Conservation (phyloP, 2,888 invertebrate genomes). For the Callyntrura guangdongensis region DNA sequence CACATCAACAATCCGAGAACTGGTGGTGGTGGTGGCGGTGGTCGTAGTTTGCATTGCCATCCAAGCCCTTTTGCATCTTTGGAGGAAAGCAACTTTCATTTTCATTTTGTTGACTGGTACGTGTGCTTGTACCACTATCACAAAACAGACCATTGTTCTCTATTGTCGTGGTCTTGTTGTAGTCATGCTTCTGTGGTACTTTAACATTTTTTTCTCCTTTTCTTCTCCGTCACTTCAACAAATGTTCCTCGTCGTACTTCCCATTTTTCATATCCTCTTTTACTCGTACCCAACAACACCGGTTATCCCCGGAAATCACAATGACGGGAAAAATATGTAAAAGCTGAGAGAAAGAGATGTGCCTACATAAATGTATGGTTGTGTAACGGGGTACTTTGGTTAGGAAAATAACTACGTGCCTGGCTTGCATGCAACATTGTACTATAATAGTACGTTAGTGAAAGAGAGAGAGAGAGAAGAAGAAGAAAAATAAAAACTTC, state of each 20-base stretch:
- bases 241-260: conserved; percentile 22
- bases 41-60: no score
- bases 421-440: not conserved
- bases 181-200: not conserved
- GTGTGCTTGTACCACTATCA: not conserved
- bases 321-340: not conserved
- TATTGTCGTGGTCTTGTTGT: not conserved
- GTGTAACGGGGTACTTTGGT: conserved; percentile 3
- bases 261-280: conserved; percentile 4
- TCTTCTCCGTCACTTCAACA: conserved; percentile 44
- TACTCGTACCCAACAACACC: not conserved
- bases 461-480: no score
- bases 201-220: conserved; percentile 22
- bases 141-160: not conserved
- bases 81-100: conserved; percentile 46
- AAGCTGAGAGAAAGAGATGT: not conserved
- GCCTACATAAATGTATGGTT: not conserved
- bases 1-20: not conserved
- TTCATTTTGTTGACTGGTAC: conserved; percentile 43
- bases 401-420: conserved; percentile 13
- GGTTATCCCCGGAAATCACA: not conserved
- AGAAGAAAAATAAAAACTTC: conserved; percentile 22
- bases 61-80: not conserved
- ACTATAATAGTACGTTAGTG: not conserved
- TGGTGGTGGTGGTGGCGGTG: not conserved